phyloP scores from a whole-genome alignment of 2,888 invertebrate species.

The Eudemis profundana region DNA sequence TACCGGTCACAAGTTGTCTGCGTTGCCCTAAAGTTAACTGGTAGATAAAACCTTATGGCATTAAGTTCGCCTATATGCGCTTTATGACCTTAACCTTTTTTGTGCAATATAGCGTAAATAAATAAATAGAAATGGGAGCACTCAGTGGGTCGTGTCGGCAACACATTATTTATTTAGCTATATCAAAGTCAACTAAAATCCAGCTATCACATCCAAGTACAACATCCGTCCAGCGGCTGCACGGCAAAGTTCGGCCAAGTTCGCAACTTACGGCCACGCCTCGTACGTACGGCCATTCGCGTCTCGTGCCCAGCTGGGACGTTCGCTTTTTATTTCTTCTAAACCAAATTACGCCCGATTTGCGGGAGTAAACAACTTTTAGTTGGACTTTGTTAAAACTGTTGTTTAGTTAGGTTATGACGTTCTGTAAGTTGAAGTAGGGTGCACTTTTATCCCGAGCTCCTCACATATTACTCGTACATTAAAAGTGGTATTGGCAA shows the following conservation, averaged over 20 bases:
- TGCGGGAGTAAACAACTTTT: slow-evolving; percentile 32
- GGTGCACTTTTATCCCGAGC: background rate
- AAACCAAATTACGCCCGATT: slow-evolving; percentile 41
- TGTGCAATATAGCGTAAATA: too few species aligned
- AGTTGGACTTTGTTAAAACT: slow-evolving; percentile 23
- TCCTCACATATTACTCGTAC: too few species aligned
- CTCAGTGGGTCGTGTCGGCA: too few species aligned
- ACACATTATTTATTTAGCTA: slow-evolving; percentile 21
- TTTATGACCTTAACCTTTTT: too few species aligned
- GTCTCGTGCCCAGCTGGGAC: slow-evolving; percentile 60
- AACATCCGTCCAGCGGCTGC: slow-evolving; percentile 49
- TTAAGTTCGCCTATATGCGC: too few species aligned
- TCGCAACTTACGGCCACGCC: slow-evolving; percentile 63
- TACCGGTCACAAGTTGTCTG: too few species aligned
- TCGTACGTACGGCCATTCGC: slow-evolving; percentile 60
- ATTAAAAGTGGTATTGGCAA: too few species aligned
- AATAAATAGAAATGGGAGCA: too few species aligned
- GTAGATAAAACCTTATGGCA: too few species aligned
- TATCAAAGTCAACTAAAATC: slow-evolving; percentile 28
- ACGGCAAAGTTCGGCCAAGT: slow-evolving; percentile 65
- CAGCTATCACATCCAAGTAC: slow-evolving; percentile 23
- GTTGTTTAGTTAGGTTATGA: slow-evolving; percentile 12
- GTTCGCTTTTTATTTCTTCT: slow-evolving; percentile 47
- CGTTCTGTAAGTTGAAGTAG: background rate
- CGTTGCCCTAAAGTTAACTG: too few species aligned